phyloP scores from a whole-genome alignment of 2,113 vertebrate genomes.

The Hippopotamus amphibius region DNA sequence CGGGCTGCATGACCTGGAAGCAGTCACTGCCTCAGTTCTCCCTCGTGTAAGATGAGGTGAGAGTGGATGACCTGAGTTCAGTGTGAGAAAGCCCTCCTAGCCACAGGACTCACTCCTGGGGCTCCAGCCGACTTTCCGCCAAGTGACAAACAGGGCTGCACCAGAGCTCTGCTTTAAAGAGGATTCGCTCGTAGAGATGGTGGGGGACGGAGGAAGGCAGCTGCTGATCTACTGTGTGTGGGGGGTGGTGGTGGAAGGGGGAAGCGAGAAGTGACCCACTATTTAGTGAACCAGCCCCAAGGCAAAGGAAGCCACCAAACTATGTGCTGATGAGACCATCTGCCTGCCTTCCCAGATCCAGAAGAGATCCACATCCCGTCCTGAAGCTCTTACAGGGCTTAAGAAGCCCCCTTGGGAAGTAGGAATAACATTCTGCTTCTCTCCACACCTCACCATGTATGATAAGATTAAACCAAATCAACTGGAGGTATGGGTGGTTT shows the following conservation, averaged over 20 bases:
- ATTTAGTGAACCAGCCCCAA: background rate
- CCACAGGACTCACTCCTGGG: background rate
- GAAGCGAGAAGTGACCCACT: background rate
- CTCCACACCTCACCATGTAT: background rate
- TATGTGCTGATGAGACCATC: background rate
- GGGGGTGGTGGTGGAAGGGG: too few relatives aligned
- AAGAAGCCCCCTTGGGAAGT: background rate
- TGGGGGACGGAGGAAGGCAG: background rate
- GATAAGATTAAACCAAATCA: background rate
- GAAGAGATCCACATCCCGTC: background rate
- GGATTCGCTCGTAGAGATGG: background rate
- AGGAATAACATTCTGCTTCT: background rate
- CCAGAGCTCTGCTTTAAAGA: background rate
- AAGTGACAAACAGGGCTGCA: background rate
- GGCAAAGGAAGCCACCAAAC: background rate
- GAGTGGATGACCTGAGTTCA: background rate
- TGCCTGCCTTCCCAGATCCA: background rate
- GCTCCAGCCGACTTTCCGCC: background rate
- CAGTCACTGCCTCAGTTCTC: background rate
- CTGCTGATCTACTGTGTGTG: background rate
- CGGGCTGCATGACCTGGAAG: too few relatives aligned
- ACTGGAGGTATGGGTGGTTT: background rate
- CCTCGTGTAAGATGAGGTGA: background rate
- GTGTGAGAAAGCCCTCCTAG: background rate
- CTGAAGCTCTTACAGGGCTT: background rate